Evolutionary conservation across 2,797 vertebrate species (phyloP).

Genomic region (Clamator glandarius): DNA sequence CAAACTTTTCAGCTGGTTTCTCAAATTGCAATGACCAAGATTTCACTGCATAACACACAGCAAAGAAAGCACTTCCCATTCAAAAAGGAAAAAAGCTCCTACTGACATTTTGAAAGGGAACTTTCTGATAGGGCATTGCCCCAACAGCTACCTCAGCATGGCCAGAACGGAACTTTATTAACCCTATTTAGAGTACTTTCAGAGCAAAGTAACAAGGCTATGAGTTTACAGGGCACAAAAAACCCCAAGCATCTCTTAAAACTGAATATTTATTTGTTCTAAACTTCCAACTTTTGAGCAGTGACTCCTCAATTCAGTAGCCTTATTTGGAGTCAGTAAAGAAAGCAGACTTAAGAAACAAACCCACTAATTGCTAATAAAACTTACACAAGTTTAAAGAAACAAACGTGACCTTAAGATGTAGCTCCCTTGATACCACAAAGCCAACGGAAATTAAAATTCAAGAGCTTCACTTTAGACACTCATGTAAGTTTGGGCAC

Average conservation of each 20-base stretch:
- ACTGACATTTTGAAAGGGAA: background rate
- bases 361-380: background rate
- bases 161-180: background rate
- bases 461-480: background rate
- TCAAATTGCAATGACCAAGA: background rate
- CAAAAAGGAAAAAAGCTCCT: background rate
- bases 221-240: background rate
- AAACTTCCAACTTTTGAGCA: background rate
- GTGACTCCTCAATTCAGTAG: background rate
- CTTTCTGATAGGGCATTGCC: background rate
- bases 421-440: background rate
- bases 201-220: background rate
- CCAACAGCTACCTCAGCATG: background rate
- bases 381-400: background rate
- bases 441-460: background rate
- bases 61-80: background rate
- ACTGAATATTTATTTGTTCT: background rate
- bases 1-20: background rate
- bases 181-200: background rate
- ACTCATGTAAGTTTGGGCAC: background rate
- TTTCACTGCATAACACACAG: background rate
- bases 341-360: background rate
- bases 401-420: background rate
- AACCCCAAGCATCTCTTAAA: background rate
- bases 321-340: background rate